Evolutionary conservation across 1,140 invertebrate genomes (phyloP).

Genomic region (Galleria mellonella): DNA sequence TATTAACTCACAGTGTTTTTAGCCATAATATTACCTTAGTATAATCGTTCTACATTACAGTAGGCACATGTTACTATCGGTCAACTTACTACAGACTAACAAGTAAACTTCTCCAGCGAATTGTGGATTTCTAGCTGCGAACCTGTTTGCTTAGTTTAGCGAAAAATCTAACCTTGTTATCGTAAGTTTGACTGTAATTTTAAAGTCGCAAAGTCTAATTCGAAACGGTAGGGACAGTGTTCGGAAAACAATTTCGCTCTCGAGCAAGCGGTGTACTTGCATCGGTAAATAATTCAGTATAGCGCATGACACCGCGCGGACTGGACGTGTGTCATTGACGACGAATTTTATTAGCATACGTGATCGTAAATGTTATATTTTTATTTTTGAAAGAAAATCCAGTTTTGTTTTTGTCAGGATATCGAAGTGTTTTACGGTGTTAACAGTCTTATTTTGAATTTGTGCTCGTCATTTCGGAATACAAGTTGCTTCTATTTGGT

Average conservation of each 20-base stretch:
- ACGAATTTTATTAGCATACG: slow-evolving; percentile 12
- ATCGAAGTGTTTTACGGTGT: no score
- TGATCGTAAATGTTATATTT: slow-evolving; percentile 26
- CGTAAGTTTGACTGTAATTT: slow-evolving; percentile 21
- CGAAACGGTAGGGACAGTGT: slow-evolving; percentile 16
- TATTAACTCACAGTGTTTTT: background rate
- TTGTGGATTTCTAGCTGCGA: slow-evolving; percentile 45
- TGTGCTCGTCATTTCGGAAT: no score
- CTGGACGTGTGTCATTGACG: slow-evolving; percentile 24
- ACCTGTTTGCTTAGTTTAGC: slow-evolving; percentile 36
- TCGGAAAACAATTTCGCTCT: slow-evolving; percentile 60
- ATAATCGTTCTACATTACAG: no score
- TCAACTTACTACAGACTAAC: slow-evolving; percentile 22
- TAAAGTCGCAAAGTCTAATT: slow-evolving; percentile 25
- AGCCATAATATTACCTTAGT: background rate
- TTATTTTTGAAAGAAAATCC: background rate
- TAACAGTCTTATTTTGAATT: no score
- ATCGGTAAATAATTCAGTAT: slow-evolving; percentile 55
- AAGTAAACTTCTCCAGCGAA: slow-evolving; percentile 31
- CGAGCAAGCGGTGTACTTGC: slow-evolving; percentile 30
- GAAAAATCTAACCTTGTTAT: slow-evolving; percentile 23
- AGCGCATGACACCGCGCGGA: slow-evolving; percentile 45
- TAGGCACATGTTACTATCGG: slow-evolving; percentile 11
- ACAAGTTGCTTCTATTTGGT: no score
- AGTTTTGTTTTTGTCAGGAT: no score